Evolutionary conservation across 2,113 vertebrate species (phyloP), one percentile per base, ranked within the genome.

Genomic region (Lasiurus borealis): DNA sequence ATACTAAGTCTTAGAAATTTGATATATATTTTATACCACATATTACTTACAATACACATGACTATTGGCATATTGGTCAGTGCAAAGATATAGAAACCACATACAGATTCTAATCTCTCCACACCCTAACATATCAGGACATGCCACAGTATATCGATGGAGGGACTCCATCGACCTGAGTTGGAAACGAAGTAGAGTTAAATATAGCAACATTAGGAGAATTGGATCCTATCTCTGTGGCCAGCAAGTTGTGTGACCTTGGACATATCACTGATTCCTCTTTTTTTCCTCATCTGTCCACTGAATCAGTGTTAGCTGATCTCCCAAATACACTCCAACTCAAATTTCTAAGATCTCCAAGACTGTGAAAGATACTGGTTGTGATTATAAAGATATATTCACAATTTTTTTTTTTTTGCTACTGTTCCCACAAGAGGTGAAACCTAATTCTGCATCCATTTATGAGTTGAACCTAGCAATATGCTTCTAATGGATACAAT

Each of bases 281-380:
- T 89, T 96, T 84, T 23, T 91, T 96, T 84, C 23, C 8, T 93
- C 18, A 31, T 62, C 62, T 62, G 23, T 93, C 66, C 85, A 48
- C 57, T 54, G 31, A 94, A 10, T 57, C 6, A 57, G 18, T 16
- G 64, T 14, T 59, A 93, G 31, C 8, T 91, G 48, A 44, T 80
- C 27, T 91, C 62, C 68, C 40, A 73, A 75, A 18, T 13, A 19
- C 23, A 68, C 11, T 7, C 46, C 36, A 88, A 31, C 16, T 68
- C 40, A 80, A 29, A 86, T 89, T 36, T 18, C 8, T 81, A 71
- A 71, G 44, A 18, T 78, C 84, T 72, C 36, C 87, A 54, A 50
- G 8, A 46, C 12, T 71, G 7, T 73, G 11, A 97, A 88, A 83
- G 23, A 50, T 25, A 46, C 0, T 48, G 50, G 14, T 71, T 9